A percentile compares a stretch with the other conserved stretches of the same genome.
These are phyloP conservation scores for Pelosia muscerda DNA, from an alignment of 2,888 invertebrate genomes.

Conservation along the genomic window DNA sequence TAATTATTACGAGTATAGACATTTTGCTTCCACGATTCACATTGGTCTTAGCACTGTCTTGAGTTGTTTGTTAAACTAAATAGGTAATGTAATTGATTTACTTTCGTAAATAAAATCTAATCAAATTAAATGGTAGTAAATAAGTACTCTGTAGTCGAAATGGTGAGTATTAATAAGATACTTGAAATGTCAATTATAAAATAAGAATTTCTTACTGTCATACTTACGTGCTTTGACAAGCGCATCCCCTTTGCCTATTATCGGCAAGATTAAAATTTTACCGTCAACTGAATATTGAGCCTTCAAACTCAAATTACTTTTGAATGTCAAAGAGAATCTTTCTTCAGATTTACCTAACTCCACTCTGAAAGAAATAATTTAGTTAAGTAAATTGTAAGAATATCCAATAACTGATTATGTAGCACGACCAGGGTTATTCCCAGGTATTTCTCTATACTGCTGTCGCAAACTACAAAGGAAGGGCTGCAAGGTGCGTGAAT, in stretches of 20 bases:
- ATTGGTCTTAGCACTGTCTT: no score
- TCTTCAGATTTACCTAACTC: slow-evolving; percentile 64
- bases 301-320: slow-evolving; percentile 72
- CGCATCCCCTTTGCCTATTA: slow-evolving; percentile 81
- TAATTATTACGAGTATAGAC: no score
- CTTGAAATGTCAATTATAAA: not conserved
- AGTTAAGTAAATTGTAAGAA: no score
- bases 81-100: no score
- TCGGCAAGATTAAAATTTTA: slow-evolving; percentile 82
- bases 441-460: not conserved
- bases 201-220: not conserved
- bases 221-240: slow-evolving; percentile 77
- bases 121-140: not conserved
- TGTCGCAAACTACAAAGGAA: not conserved
- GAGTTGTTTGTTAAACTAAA: no score
- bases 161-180: not conserved
- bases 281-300: slow-evolving; percentile 83
- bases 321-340: slow-evolving; percentile 66
- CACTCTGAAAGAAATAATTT: slow-evolving; percentile 63
- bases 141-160: no score
- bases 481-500: no score
- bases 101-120: not conserved
- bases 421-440: not conserved
- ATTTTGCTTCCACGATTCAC: no score
- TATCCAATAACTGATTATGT: not conserved